Conservation (phyloP, 2,888 invertebrate genomes). For the Yponomeuta cagnagella region DNA sequence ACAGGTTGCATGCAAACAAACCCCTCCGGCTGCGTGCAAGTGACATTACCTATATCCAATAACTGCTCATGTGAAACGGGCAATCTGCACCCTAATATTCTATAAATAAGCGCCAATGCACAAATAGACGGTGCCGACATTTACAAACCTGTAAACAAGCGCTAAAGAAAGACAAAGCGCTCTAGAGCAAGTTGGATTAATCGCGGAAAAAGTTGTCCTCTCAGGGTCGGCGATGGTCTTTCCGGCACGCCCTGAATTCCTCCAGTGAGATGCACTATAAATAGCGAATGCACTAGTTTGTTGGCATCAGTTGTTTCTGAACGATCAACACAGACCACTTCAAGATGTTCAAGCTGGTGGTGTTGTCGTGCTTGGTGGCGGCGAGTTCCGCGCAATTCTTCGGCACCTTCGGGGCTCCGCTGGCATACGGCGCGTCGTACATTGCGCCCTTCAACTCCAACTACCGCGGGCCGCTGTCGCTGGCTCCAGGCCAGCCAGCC, state of each 20-base stretch:
- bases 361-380: constrained; percentile 78
- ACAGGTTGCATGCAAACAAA: not conserved
- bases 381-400: constrained; percentile 56
- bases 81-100: constrained; percentile 4
- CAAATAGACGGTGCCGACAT: not conserved
- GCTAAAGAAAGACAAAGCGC: constrained; percentile 5
- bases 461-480: constrained; percentile 62
- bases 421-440: constrained; percentile 36
- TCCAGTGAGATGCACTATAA: constrained; percentile 42
- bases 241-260: constrained; percentile 43
- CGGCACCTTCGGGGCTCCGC: constrained; percentile 34
- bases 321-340: constrained; percentile 62
- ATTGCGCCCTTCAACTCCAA: constrained; percentile 51
- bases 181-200: constrained; percentile 25
- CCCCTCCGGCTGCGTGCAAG: constrained; percentile 1
- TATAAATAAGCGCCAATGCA: not conserved
- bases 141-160: not conserved
- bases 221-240: constrained; percentile 48
- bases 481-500: constrained; percentile 64
- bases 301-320: constrained; percentile 53
- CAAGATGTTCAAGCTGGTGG: constrained; percentile 73
- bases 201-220: constrained; percentile 48
- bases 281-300: constrained; percentile 32
- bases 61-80: not conserved
- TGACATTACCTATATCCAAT: not conserved